A percentile compares a stretch with the other conserved stretches of the same genome.
phyloP scores from a whole-genome alignment of 1,140 invertebrate species.

The Coptotermes formosanus region DNA sequence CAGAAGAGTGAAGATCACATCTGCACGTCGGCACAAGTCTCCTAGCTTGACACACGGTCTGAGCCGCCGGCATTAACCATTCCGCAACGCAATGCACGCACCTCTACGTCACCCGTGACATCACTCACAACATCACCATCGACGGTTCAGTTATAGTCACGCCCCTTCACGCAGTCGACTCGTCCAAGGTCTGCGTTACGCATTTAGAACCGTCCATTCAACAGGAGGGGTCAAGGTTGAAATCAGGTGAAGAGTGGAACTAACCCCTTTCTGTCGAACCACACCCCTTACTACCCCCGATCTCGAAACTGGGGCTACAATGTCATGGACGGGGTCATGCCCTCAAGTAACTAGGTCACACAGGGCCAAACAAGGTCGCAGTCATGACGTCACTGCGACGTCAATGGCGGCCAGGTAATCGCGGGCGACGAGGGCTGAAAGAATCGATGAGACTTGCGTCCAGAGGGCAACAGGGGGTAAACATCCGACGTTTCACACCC shows the following conservation, averaged over 20 bases:
- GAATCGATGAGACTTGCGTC: too few relatives aligned
- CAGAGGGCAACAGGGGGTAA: too few relatives aligned
- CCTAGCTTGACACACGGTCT: too few relatives aligned
- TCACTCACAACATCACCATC: background rate
- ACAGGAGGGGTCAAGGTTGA: background rate
- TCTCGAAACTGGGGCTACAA: constrained; percentile 2
- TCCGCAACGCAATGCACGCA: background rate
- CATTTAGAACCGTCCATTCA: background rate
- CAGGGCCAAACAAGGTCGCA: background rate
- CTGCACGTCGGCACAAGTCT: too few relatives aligned
- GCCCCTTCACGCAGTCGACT: too few relatives aligned
- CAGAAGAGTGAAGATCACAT: too few relatives aligned
- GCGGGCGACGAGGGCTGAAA: background rate
- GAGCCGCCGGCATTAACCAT: background rate
- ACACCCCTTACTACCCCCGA: background rate
- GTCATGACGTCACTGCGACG: background rate
- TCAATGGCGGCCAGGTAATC: background rate
- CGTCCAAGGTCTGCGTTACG: background rate
- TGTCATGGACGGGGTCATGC: background rate
- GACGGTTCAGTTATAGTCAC: background rate
- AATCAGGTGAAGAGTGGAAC: background rate
- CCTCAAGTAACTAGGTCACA: background rate
- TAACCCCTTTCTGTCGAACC: background rate
- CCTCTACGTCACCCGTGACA: background rate
- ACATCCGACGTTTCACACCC: too few relatives aligned